Percentiles rank a stretch among this genome's conserved stretches.
phyloP scores from a whole-genome alignment of 2,797 vertebrate species.

The Amniataba percoides region DNA sequence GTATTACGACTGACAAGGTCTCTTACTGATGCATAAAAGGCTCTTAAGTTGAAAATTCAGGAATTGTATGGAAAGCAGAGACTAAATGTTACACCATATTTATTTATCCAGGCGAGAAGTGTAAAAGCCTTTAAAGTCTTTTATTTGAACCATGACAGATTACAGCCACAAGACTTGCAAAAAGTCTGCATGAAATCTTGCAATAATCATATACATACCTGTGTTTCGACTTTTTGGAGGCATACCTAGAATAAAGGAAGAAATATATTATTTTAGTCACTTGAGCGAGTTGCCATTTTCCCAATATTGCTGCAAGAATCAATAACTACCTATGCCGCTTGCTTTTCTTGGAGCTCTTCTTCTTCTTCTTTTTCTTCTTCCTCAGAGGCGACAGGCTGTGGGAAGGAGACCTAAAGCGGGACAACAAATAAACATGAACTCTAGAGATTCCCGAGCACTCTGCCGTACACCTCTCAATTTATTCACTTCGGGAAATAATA shows the following conservation, averaged over 20 bases:
- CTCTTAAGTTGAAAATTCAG: slow-evolving; percentile 37
- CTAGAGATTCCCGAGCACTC: neutral
- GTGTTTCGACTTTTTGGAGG: slow-evolving; percentile 95
- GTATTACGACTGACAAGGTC: slow-evolving; percentile 29
- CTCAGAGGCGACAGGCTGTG: slow-evolving; percentile 91
- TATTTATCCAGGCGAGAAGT: neutral
- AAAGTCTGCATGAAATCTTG: neutral
- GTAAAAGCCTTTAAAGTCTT: neutral
- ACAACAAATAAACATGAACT: slow-evolving; percentile 24
- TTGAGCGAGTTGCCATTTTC: slow-evolving; percentile 7
- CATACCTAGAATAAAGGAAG: slow-evolving; percentile 84
- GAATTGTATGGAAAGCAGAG: slow-evolving; percentile 24
- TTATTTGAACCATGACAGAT: neutral
- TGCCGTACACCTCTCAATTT: neutral
- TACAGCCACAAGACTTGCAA: neutral
- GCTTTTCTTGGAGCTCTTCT: slow-evolving; percentile 95
- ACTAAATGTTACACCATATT: slow-evolving; percentile 11
- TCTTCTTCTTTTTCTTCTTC: slow-evolving; percentile 98
- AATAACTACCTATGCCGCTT: slow-evolving; percentile 91
- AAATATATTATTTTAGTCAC: slow-evolving; percentile 12
- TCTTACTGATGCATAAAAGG: slow-evolving; percentile 20
- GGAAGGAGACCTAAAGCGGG: slow-evolving; percentile 89
- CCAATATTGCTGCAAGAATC: neutral
- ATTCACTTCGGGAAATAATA: slow-evolving; percentile 26
- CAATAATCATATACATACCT: slow-evolving; percentile 84